Percentiles rank a stretch among this genome's conserved stretches.
phyloP scores from a whole-genome alignment of 2,797 vertebrate genomes.

The Darevskia nairensis region DNA sequence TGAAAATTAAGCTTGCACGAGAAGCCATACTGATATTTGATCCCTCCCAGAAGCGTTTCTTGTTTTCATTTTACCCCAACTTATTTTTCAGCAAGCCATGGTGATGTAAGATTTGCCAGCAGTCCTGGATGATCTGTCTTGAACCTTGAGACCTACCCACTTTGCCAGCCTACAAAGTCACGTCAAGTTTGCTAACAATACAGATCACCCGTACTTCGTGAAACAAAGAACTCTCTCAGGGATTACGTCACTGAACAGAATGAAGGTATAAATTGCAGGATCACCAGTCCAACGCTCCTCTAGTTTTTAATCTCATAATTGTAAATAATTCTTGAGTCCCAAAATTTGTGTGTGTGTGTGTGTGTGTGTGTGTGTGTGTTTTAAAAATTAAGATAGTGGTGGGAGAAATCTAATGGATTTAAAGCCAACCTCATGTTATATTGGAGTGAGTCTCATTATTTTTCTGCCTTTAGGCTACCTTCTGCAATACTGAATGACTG shows the following conservation, averaged over 20 bases:
- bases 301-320: not conserved
- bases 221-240: not conserved
- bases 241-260: not conserved
- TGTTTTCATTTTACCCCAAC: not conserved
- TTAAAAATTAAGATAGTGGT: not conserved
- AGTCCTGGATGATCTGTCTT: not conserved
- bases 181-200: not conserved
- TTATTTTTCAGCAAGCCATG: not conserved
- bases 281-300: not conserved
- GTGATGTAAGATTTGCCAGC: not conserved
- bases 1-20: not conserved
- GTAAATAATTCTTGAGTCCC: not conserved
- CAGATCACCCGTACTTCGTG: not conserved
- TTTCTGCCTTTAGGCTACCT: slow-evolving; percentile 5
- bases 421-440: not conserved
- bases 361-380: too few species aligned
- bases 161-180: not conserved
- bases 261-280: not conserved
- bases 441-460: slow-evolving; percentile 9
- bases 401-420: not conserved
- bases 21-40: not conserved
- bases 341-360: not conserved
- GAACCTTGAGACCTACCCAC: not conserved
- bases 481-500: not conserved
- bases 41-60: not conserved